Evolutionary conservation across 2,888 invertebrate genomes (phyloP).

Genomic region (Pharmacophagus antenor): DNA sequence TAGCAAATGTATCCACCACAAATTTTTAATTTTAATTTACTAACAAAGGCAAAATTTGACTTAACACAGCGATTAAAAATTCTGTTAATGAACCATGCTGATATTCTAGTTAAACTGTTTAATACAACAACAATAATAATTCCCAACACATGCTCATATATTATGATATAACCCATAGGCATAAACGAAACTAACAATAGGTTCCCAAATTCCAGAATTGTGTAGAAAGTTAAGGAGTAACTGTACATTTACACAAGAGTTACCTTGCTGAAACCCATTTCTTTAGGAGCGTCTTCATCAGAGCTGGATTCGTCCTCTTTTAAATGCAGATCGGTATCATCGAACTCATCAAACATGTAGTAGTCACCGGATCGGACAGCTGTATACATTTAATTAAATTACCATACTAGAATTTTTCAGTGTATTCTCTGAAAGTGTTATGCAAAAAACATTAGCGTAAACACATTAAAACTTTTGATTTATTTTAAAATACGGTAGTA

Average conservation of each 20-base stretch:
- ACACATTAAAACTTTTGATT: too few relatives aligned
- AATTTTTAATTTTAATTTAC: neutral
- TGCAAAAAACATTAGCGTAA: neutral
- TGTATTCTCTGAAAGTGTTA: neutral
- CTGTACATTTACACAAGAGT: conserved; percentile 21
- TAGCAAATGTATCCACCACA: neutral
- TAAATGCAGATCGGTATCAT: conserved; percentile 88
- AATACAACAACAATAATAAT: neutral
- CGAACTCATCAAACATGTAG: conserved; percentile 98
- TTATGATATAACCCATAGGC: neutral
- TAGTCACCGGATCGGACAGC: conserved; percentile 99
- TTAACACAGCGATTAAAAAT: conserved; percentile 9
- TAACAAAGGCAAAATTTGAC: neutral
- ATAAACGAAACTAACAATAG: neutral
- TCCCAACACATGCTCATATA: neutral
- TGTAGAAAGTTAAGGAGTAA: neutral
- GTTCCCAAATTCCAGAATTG: neutral
- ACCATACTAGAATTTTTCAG: neutral
- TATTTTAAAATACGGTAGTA: too few relatives aligned
- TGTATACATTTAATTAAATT: conserved; percentile 60
- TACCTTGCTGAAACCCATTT: conserved; percentile 81
- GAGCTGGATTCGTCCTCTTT: conserved; percentile 82
- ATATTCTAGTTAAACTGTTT: too few relatives aligned
- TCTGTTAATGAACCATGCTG: conserved; percentile 14
- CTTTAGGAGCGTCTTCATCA: conserved; percentile 74